Base-by-base conservation (phyloP, 2,797 vertebrate species). In the Sebastes baramenuke region DNA sequence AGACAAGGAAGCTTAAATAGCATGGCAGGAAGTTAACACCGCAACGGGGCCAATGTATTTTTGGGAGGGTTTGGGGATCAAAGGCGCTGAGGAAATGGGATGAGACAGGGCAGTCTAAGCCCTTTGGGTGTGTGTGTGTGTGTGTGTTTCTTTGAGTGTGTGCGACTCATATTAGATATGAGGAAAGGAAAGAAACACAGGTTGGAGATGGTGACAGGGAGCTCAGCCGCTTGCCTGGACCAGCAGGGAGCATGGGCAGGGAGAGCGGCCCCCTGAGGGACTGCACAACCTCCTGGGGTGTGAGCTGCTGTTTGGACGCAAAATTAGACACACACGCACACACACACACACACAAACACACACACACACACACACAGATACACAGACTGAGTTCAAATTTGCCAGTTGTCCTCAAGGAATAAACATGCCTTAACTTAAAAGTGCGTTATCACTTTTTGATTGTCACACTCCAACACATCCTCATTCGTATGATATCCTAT, bases 1-100 rank as follows among this genome's bases (percentile, higher is more conserved):
- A 87, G 88, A 93, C 88, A 85, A 87, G 89, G 76, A 89, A 87
- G 87, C 88, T 90, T 89, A 92, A 93, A 93, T 89, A 90, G 89
- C 87, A 89, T 86, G 77, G 88, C 86, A 92, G 88, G 87, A 93
- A 91, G 89, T 90, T 89, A 91, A 89, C 87, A 86, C 82, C 81
- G 87, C 81, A 79, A 87, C 76, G 77, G 77, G 79, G 69, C 77
- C 67, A 65, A 79, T 89, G 87, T 92, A 92, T 94, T 93, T 93
- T 92, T 85, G 81, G 88, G 85, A 87, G 81, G 86, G 68, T 30
- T 82, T 89, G 80, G 81, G 86, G 91, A 92, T 93, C 91, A 93
- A 92, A 94, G 92, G 66, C 76, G 16, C 83, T 81, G 74, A 91
- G 82, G 85, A 93, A 92, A 95, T 92, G 82, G 84, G 88, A 95